Evolutionary conservation across 2,797 vertebrate genomes (phyloP).

Genomic region (Sebastes trivittatus): DNA sequence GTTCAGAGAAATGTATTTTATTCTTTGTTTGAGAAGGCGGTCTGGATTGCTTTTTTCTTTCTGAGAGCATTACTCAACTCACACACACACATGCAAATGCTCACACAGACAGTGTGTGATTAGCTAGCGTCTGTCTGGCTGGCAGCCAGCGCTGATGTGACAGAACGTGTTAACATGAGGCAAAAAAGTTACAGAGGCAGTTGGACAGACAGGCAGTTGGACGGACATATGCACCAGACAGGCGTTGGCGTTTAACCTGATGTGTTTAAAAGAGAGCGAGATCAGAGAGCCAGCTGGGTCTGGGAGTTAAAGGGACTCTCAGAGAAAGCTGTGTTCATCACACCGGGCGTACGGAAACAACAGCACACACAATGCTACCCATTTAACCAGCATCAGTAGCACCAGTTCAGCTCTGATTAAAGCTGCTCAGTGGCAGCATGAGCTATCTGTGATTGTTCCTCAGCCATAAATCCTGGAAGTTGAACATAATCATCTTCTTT

Average conservation of each 20-base stretch:
- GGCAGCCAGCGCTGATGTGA: conserved; percentile 30
- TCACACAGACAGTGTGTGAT: conserved; percentile 28
- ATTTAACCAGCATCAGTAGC: neutral
- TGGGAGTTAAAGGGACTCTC: neutral
- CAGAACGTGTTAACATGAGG: conserved; percentile 17
- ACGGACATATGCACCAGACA: conserved; percentile 8
- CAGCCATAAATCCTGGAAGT: neutral
- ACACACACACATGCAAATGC: conserved; percentile 27
- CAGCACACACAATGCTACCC: neutral
- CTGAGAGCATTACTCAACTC: conserved; percentile 8
- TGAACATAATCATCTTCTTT: neutral
- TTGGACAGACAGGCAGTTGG: neutral
- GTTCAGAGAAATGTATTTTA: conserved; percentile 20
- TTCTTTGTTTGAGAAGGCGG: neutral
- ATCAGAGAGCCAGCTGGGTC: conserved; percentile 8
- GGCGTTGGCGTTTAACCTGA: neutral
- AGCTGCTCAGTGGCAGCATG: neutral
- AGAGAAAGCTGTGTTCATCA: neutral
- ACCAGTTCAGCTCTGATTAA: conserved; percentile 12
- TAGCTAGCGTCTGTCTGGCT: conserved; percentile 29
- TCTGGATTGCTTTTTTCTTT: neutral
- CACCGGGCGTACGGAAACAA: neutral
- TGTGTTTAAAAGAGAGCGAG: conserved; percentile 2
- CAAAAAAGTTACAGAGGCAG: conserved; percentile 14
- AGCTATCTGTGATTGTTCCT: conserved; percentile 3